Evolutionary conservation across 2,888 invertebrate species (phyloP).

Genomic region (Pandemis heparana): DNA sequence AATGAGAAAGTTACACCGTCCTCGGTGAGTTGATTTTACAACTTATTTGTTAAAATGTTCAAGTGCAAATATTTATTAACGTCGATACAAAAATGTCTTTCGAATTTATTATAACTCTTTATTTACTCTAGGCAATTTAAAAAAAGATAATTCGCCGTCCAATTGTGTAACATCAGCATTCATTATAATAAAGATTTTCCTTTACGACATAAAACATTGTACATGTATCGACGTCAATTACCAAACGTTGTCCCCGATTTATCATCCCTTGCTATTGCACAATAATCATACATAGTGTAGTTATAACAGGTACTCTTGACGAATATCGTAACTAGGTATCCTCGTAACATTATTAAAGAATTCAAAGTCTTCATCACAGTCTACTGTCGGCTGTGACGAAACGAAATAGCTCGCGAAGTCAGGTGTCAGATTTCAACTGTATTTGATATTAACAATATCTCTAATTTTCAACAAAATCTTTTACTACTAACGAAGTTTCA

Average conservation of each 20-base stretch:
- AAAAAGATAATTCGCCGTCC: background rate
- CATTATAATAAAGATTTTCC: background rate
- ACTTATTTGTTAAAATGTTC: background rate
- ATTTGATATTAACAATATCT: background rate
- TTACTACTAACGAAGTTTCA: background rate
- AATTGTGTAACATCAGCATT: background rate
- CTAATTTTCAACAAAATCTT: background rate
- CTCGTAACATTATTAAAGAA: constrained; percentile 17
- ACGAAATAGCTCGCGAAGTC: background rate
- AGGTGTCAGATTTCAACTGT: background rate
- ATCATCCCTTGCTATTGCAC: constrained; percentile 38
- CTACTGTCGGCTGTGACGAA: background rate
- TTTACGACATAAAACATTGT: background rate
- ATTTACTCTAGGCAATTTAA: background rate
- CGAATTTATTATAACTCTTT: too few relatives aligned
- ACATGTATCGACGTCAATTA: constrained; percentile 4
- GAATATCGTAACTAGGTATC: constrained; percentile 45
- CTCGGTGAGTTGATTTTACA: constrained; percentile 11
- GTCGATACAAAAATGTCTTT: constrained; percentile 2
- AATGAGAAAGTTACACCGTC: constrained; percentile 11
- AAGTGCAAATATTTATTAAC: background rate
- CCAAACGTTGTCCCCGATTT: constrained; percentile 9
- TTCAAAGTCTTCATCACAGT: constrained; percentile 17
- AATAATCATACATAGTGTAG: constrained; percentile 46
- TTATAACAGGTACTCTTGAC: constrained; percentile 59